These are phyloP conservation scores for Eupristina koningsbergeri DNA, from an alignment of 1,140 invertebrate genomes.

Conservation along the genomic window DNA sequence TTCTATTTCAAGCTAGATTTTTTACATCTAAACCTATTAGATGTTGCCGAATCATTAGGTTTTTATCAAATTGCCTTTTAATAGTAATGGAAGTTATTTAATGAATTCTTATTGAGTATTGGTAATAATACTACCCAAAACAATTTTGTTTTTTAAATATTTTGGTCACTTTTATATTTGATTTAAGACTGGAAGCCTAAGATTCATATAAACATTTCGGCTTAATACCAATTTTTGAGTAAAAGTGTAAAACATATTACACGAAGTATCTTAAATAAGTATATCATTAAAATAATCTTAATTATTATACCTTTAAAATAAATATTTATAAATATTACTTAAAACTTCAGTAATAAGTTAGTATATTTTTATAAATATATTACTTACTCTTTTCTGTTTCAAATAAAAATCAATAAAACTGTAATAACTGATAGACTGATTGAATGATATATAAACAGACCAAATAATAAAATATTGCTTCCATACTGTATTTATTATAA, in stretches of 20 bases:
- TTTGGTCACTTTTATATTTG: slow-evolving; percentile 22
- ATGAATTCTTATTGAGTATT: slow-evolving; percentile 34
- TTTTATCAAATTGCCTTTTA: slow-evolving; percentile 43
- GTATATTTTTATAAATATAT: neutral
- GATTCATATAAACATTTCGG: neutral
- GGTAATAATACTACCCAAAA: slow-evolving; percentile 3
- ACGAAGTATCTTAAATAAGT: neutral
- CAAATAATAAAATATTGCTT: neutral
- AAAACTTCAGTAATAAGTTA: neutral
- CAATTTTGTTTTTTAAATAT: slow-evolving; percentile 28
- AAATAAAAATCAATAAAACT: neutral
- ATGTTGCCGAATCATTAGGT: slow-evolving; percentile 41
- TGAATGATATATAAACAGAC: too few species aligned
- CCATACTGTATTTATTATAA: neutral
- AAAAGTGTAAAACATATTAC: neutral
- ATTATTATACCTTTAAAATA: neutral
- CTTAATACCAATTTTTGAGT: slow-evolving; percentile 30
- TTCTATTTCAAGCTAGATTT: slow-evolving; percentile 41
- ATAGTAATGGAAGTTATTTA: slow-evolving; percentile 45
- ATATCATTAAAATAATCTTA: neutral
- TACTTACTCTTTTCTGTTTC: neutral
- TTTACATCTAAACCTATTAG: slow-evolving; percentile 36
- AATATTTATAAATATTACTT: neutral
- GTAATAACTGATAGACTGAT: too few species aligned
- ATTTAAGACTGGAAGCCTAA: slow-evolving; percentile 31